Base-by-base conservation (phyloP, 2,113 vertebrate genomes). In the Pseudopodoces humilis region DNA sequence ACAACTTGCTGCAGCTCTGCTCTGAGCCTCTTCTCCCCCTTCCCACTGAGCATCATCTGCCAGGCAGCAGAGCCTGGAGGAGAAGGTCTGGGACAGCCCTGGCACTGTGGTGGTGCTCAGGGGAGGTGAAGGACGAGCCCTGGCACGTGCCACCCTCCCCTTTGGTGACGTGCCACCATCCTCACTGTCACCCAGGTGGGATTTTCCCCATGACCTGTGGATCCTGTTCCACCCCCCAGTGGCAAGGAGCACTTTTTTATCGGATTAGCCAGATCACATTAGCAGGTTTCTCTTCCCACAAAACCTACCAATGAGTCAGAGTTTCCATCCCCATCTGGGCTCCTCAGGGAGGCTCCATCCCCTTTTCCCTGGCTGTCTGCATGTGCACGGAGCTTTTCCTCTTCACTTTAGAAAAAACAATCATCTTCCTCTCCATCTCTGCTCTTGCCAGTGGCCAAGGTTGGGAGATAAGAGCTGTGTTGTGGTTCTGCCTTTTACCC, bases 241-340 rank as follows among this genome's bases (percentile, higher is more conserved):
- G 0, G 18, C 0, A 1, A 68, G 20, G 31, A 71, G 31, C 2
- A 8, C 17, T 30, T 50, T 87, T 35, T 25, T 21, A 46, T 64
- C 0, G 0, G 44, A 79, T 75, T 71, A 76, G 25, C 62, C 52
- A 76, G 59, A 56, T 90, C 79, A 47, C 44, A 7, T 77, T 6
- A 60, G 60, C 75, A 81, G 75, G 67, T 92, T 92, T 94, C 84
- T 77, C 87, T 89, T 85, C 39, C 59, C 59, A 53, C 72, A 75
- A 68, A 90, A 92, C 44, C 64, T n/a, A 0, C 30, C 0, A 4
- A n/a, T 90, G 94, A 94, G 55, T 94, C 94, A 90, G 90, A 93
- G 55, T 92, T 95, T 90, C 92, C 90, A 77, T 86, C 71, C 68
- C 91, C 0, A 0, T 20, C 67, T 41, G 63, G 82, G 62, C 82